Evolutionary conservation across 2,888 invertebrate genomes (phyloP).

Genomic region (Deroplatys truncata): DNA sequence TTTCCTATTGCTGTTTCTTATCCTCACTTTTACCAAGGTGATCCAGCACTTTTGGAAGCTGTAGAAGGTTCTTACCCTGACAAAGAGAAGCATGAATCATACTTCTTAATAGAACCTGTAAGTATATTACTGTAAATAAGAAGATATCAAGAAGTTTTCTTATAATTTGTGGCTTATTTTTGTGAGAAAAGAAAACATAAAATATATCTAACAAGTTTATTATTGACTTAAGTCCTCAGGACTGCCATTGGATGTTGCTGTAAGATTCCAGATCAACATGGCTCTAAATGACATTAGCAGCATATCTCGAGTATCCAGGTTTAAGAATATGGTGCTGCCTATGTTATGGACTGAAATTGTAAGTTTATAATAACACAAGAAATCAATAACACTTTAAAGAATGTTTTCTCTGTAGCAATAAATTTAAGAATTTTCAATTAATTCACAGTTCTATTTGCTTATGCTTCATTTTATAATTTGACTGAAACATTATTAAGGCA

Average conservation of each 20-base stretch:
- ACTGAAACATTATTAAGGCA: too few relatives aligned
- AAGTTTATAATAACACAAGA: constrained; percentile 49
- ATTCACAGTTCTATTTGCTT: too few relatives aligned
- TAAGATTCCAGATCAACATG: constrained; percentile 85
- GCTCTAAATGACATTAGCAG: constrained; percentile 64
- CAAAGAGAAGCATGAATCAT: constrained; percentile 59
- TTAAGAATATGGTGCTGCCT: constrained; percentile 70
- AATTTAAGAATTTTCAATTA: too few relatives aligned
- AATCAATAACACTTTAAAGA: background rate
- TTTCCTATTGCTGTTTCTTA: constrained; percentile 86
- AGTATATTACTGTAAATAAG: constrained; percentile 37
- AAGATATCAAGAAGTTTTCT: background rate
- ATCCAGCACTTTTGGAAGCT: constrained; percentile 57
- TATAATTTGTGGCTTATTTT: too few relatives aligned
- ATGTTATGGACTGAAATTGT: constrained; percentile 89
- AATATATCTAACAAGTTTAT: background rate
- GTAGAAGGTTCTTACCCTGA: constrained; percentile 67
- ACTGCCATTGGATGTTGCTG: constrained; percentile 70
- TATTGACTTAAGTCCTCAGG: constrained; percentile 51
- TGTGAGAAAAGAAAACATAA: background rate
- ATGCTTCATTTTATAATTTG: too few relatives aligned
- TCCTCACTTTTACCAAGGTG: constrained; percentile 79
- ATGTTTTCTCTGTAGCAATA: too few relatives aligned
- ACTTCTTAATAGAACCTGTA: constrained; percentile 76
- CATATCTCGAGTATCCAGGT: constrained; percentile 62